phyloP scores from a whole-genome alignment of 2,888 invertebrate genomes.

The Sminthurides aquaticus region DNA sequence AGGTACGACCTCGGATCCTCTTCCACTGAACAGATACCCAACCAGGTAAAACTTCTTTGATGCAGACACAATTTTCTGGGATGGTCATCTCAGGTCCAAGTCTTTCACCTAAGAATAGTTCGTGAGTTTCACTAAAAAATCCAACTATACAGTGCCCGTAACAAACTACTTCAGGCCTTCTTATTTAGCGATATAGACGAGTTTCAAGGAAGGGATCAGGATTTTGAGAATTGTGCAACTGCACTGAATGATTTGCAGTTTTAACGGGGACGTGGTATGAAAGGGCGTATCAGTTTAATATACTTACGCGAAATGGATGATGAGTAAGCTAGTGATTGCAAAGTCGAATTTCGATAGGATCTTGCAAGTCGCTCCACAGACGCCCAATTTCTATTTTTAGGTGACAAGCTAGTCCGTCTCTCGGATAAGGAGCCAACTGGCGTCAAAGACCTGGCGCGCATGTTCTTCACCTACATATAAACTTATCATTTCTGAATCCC shows the following conservation, averaged over 20 bases:
- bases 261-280: too few relatives aligned
- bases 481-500: neutral
- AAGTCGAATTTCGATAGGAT: constrained; percentile 22
- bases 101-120: constrained; percentile 21
- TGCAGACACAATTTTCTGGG: constrained; percentile 11
- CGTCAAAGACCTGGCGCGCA: constrained; percentile 25
- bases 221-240: neutral
- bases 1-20: constrained; percentile 13
- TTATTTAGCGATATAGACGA: too few relatives aligned
- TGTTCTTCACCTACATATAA: constrained; percentile 17
- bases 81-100: constrained; percentile 14
- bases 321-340: constrained; percentile 22
- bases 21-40: constrained; percentile 23
- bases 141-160: too few relatives aligned
- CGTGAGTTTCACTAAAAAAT: too few relatives aligned
- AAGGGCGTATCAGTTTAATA: too few relatives aligned
- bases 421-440: constrained; percentile 21
- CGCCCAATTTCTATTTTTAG: constrained; percentile 26
- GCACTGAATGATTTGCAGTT: neutral
- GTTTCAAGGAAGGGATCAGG: too few relatives aligned
- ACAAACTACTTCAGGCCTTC: too few relatives aligned
- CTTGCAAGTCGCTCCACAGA: constrained; percentile 22
- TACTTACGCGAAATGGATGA: constrained; percentile 20
- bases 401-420: constrained; percentile 22
- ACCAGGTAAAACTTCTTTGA: constrained; percentile 20